Evolutionary conservation across 2,113 vertebrate species (phyloP).

Genomic region (Gavialis gangeticus): DNA sequence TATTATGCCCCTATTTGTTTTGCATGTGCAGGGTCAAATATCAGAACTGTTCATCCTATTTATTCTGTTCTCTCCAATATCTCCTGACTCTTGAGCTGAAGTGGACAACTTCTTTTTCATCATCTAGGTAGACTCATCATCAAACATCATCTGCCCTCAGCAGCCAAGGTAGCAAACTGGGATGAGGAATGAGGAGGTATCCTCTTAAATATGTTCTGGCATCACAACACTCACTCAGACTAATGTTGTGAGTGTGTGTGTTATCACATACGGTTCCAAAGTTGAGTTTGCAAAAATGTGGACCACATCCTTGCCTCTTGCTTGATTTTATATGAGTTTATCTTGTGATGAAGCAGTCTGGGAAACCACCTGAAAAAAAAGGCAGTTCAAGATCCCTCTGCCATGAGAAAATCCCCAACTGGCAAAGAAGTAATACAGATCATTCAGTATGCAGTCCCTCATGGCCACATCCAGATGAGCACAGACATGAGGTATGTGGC

Average conservation of each 20-base stretch:
- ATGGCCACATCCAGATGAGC: neutral
- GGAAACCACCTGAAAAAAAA: neutral
- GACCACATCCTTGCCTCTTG: neutral
- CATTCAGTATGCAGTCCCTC: fast-evolving
- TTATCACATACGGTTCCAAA: neutral
- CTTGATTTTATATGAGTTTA: neutral
- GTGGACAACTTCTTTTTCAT: neutral
- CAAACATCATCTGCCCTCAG: neutral
- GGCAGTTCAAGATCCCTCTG: neutral
- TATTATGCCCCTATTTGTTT: neutral
- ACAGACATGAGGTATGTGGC: neutral
- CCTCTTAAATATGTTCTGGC: neutral
- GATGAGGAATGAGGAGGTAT: neutral
- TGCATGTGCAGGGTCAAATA: neutral
- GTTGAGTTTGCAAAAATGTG: neutral
- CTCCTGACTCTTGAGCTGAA: neutral
- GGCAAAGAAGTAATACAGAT: neutral
- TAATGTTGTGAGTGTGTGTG: neutral
- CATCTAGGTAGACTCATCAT: neutral
- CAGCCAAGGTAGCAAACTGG: neutral
- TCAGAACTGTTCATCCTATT: neutral
- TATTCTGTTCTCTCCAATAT: neutral
- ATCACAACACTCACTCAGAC: neutral
- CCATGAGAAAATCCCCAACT: neutral
- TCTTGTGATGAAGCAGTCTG: neutral